Evolutionary conservation across 1,140 invertebrate species (phyloP), one percentile per base, ranked within the genome.

Genomic region (Oncopeltus fasciatus): DNA sequence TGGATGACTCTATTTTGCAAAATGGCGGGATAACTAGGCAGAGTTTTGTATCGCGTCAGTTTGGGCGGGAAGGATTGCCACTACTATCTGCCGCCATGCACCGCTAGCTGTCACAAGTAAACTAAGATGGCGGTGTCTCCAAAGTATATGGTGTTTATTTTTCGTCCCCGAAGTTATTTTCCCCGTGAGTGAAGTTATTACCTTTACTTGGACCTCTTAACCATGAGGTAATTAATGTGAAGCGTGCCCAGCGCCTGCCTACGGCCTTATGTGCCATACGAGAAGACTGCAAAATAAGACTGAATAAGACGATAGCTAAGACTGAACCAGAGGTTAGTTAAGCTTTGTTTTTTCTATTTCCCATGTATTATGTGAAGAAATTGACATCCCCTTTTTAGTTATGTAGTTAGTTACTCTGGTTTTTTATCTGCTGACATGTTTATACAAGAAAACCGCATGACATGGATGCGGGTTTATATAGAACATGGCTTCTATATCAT

Each of bases 261-360:
- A 29, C 46, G 64, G 64, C 65, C 63, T 62, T 56, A 64, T 66
- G 65, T 62, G 65, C 63, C 65, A 66, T 64, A 64, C 65, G 65
- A 63, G 65, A 66, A 66, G 65, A 66, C 65, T 66, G 65, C 60
- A 46, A 27, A 53, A 66, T 61, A 66, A 66, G 65, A 66, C 65
- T 66, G 65, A 66, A 51, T 49, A 61, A 49, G 61, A 61, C n/a
- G 65, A 66, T 61, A 63, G 56, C 28, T 61, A 66, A 66, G 65
- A 66, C 65, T 66, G 65, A 66, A 47, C 29, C 38, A n/a, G 56
- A 65, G 64, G 64, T 65, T 65, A 65, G 64, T 56, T 20, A 46
- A 20, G 18, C n/a, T 20, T 20, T 20, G 44, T 46, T 18, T 46
- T n/a, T 46, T 1, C 21, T 1, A n/a, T 46, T 46, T 46, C n/a